Evolutionary conservation across 2,113 vertebrate genomes (phyloP), one percentile per base, ranked within the genome.

Genomic region (Acinonyx jubatus): DNA sequence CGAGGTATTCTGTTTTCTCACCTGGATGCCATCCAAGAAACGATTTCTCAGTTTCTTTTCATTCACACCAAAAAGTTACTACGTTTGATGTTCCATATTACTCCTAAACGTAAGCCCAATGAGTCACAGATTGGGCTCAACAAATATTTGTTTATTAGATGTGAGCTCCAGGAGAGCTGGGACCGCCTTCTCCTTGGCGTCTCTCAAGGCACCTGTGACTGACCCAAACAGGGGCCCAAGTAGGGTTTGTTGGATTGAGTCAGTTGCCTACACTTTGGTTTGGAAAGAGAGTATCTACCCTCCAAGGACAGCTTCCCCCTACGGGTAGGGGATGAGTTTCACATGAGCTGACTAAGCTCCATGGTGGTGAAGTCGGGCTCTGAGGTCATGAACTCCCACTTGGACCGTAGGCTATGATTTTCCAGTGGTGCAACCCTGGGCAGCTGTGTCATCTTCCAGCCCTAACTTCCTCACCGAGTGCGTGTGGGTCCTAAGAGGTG

Each of bases 311-410:
- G n/a, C 36, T 74, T 57, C n/a, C 10, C 5, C 38, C 41, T 19
- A 14, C 14, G 7, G 19, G 13, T 6, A 6, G 50, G 11, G 0
- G 11, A 5, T 36, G 48, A 3, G 71, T 73, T 82, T 11, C 27
- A 10, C 7, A 2, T 31, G 33, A 86, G 78, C 33, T 52, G 11
- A 6, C 1, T 38, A 23, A 45, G n/a, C 31, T 16, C 1, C 1
- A n/a, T 0, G 1, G 7, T n/a, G 23, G 84, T 15, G 2, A 21
- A 31, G 1, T 0, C 25, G 69, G 31, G 69, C 23, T 84, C 16
- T 7, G 33, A 52, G 3, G 25, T 41, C 33, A 1, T 12, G 14
- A 55, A 31, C 48, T 19, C 5, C 5, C 1, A 23, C 29, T 14
- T 69, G n/a, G 57, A 31, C 63, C 11, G 50, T n/a, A 4, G 57